These are phyloP conservation scores for Rachycentron canadum DNA, from an alignment of 2,797 vertebrate species.

Conservation along the genomic window DNA sequence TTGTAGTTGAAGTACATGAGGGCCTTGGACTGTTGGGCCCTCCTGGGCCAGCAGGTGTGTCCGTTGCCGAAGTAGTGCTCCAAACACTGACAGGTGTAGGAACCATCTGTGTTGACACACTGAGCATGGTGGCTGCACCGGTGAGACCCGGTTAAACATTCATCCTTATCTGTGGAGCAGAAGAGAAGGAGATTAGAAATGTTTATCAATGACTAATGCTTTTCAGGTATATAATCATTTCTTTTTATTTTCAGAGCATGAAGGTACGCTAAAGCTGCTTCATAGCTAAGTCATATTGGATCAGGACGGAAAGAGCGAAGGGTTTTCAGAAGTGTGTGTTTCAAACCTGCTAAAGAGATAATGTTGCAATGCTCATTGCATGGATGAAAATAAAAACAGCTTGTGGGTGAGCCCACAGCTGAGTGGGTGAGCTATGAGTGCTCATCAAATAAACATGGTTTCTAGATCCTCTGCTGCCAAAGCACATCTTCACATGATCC, in stretches of 20 bases:
- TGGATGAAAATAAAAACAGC: constrained; percentile 72
- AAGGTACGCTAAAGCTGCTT: constrained; percentile 14
- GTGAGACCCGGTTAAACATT: constrained; percentile 81
- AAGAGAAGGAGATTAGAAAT: constrained; percentile 24
- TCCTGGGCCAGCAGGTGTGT: constrained; percentile 79
- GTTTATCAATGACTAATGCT: constrained; percentile 3
- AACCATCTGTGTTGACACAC: constrained; percentile 83
- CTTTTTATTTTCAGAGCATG: constrained; percentile 9
- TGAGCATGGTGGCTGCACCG: constrained; percentile 78
- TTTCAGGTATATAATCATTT: background rate
- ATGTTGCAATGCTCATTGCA: constrained; percentile 68
- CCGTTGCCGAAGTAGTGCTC: constrained; percentile 75
- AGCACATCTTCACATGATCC: constrained; percentile 77
- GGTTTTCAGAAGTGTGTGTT: constrained; percentile 37
- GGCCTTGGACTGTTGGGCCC: constrained; percentile 71
- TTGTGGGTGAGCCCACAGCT: constrained; percentile 72
- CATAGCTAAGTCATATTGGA: constrained; percentile 11
- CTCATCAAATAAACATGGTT: constrained; percentile 79
- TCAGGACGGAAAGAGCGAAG: constrained; percentile 2
- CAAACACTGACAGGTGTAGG: constrained; percentile 81
- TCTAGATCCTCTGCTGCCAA: constrained; percentile 68
- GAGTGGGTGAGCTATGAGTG: constrained; percentile 78
- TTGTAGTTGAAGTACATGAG: constrained; percentile 80
- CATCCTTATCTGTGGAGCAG: constrained; percentile 76
- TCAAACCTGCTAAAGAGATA: constrained; percentile 61